These are phyloP conservation scores for Sicus ferrugineus DNA, from an alignment of 2,888 invertebrate genomes.

Conservation along the genomic window DNA sequence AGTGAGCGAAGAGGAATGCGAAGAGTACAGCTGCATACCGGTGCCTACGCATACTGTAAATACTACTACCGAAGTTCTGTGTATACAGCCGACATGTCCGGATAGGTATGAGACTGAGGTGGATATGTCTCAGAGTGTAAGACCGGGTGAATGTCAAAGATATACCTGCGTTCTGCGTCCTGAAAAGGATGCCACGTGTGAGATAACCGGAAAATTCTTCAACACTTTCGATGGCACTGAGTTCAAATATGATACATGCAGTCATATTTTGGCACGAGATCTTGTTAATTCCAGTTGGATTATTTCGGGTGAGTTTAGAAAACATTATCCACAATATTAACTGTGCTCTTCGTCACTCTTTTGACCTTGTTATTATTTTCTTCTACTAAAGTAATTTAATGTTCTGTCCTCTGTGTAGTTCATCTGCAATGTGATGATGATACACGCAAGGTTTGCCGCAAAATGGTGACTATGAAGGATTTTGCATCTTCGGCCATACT, in stretches of 20 bases:
- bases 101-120: constrained; percentile 68
- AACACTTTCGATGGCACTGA: constrained; percentile 81
- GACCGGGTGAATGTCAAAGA: constrained; percentile 66
- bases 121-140: constrained; percentile 61
- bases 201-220: constrained; percentile 77
- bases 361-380: neutral
- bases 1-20: constrained; percentile 55
- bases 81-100: constrained; percentile 67
- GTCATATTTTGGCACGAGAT: constrained; percentile 80
- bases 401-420: too few species aligned
- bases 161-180: constrained; percentile 73
- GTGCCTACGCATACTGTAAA: constrained; percentile 49
- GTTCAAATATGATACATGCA: constrained; percentile 82
- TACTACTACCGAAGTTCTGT: constrained; percentile 52
- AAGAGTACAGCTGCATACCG: constrained; percentile 61
- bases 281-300: constrained; percentile 74
- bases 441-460: constrained; percentile 67
- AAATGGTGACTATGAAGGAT: constrained; percentile 71
- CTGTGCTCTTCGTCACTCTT: neutral
- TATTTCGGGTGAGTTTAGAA: constrained; percentile 73
- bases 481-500: constrained; percentile 67
- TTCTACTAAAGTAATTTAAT: too few species aligned
- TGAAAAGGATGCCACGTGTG: constrained; percentile 69
- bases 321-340: neutral
- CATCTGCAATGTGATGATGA: constrained; percentile 60